A percentile compares a stretch with the other conserved stretches of the same genome.
Evolutionary conservation across 2,888 invertebrate genomes (phyloP).

Genomic region (Latrodectus hesperus): DNA sequence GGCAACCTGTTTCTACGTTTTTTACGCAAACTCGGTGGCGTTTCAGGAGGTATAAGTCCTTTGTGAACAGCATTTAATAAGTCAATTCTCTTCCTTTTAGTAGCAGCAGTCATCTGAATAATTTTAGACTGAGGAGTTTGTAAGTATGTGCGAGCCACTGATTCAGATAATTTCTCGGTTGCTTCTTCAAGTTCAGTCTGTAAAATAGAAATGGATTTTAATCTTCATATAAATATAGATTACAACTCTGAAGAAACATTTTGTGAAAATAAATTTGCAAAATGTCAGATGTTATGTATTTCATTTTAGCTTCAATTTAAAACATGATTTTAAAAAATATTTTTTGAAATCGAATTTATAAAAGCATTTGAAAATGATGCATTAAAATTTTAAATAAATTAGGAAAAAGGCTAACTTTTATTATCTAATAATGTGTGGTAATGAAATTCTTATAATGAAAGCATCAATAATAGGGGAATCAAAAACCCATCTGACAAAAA

Average conservation of each 20-base stretch:
- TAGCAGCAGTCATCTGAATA: slow-evolving; percentile 79
- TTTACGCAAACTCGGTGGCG: slow-evolving; percentile 79
- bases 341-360: too few species aligned
- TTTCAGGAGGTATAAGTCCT: slow-evolving; percentile 79
- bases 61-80: slow-evolving; percentile 80
- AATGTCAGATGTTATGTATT: background rate
- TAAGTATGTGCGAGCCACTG: slow-evolving; percentile 81
- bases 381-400: too few species aligned
- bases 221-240: background rate
- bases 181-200: slow-evolving; percentile 82
- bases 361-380: too few species aligned
- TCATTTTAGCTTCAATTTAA: background rate
- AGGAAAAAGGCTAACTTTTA: too few species aligned
- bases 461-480: too few species aligned
- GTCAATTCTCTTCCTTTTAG: slow-evolving; percentile 80
- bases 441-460: too few species aligned
- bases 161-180: slow-evolving; percentile 81
- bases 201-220: background rate
- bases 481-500: too few species aligned
- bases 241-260: background rate
- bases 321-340: too few species aligned
- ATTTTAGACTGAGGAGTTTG: slow-evolving; percentile 80
- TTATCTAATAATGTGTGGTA: too few species aligned
- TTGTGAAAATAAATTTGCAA: background rate
- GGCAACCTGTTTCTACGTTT: slow-evolving; percentile 76